These are phyloP conservation scores for Grammomys dolichurus DNA, from an alignment of 2,113 vertebrate genomes.

Conservation along the genomic window DNA sequence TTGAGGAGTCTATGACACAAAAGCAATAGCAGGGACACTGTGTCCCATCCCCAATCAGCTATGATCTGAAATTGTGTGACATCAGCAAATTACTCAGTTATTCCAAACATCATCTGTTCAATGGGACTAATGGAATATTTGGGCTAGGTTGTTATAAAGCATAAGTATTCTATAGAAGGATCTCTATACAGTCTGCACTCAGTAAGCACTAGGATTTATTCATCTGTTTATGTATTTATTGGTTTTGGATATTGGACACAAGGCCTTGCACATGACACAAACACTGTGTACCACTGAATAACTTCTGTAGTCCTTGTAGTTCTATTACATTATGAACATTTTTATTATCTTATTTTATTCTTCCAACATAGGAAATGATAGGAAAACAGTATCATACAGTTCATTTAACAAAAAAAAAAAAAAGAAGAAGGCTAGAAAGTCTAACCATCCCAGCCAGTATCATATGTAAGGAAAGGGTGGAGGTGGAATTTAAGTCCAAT, in stretches of 20 bases:
- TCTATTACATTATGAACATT: conserved; percentile 13
- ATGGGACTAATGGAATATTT: neutral
- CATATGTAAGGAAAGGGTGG: neutral
- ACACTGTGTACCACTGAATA: neutral
- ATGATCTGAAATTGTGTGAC: conserved; percentile 22
- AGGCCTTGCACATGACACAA: neutral
- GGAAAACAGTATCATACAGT: neutral
- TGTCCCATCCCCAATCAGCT: neutral
- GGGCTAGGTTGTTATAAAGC: neutral
- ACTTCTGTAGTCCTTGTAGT: no score
- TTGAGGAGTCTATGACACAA: neutral
- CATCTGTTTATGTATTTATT: neutral
- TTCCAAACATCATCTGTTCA: conserved; percentile 26
- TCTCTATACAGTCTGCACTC: neutral
- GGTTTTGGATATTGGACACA: neutral
- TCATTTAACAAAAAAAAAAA: neutral
- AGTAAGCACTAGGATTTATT: neutral
- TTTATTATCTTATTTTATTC: conserved; percentile 37
- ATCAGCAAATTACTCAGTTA: neutral
- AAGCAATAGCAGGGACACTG: neutral
- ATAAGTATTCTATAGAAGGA: neutral
- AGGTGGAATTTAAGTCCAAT: conserved; percentile 25
- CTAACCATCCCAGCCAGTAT: neutral
- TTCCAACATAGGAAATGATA: neutral
- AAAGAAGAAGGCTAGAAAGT: conserved; percentile 31